These are phyloP conservation scores for Ametastegia equiseti DNA, from an alignment of 2,888 invertebrate species.

Conservation along the genomic window DNA sequence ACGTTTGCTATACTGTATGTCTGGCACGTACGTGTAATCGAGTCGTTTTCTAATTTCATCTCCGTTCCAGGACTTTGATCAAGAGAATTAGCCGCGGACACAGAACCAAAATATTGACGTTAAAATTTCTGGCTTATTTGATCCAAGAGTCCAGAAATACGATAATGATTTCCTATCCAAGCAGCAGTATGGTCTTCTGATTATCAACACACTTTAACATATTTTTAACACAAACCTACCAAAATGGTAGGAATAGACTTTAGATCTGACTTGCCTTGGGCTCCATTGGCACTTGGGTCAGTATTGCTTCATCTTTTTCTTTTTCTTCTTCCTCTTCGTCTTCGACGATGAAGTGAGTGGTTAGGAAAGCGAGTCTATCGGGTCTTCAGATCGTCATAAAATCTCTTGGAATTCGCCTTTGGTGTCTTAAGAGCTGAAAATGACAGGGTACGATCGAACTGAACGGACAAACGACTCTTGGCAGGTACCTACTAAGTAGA, in stretches of 20 bases:
- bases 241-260: neutral
- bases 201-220: neutral
- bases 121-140: neutral
- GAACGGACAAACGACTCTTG: neutral
- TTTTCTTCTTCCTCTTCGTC: no score
- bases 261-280: neutral
- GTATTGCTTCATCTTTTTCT: neutral
- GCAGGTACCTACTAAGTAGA: neutral
- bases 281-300: neutral
- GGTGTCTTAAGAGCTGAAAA: constrained; percentile 23
- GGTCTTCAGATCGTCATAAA: constrained; percentile 7
- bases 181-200: neutral
- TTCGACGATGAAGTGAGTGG: neutral
- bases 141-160: neutral
- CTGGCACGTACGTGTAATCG: constrained; percentile 3
- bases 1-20: neutral
- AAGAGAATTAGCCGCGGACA: neutral
- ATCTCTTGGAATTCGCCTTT: constrained; percentile 12
- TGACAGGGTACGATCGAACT: neutral
- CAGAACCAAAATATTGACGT: neutral
- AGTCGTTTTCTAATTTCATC: neutral
- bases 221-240: neutral
- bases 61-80: neutral
- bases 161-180: neutral
- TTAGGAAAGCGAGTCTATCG: neutral